Conservation (phyloP, 1,140 invertebrate genomes). For the Bombus waltoni region DNA sequence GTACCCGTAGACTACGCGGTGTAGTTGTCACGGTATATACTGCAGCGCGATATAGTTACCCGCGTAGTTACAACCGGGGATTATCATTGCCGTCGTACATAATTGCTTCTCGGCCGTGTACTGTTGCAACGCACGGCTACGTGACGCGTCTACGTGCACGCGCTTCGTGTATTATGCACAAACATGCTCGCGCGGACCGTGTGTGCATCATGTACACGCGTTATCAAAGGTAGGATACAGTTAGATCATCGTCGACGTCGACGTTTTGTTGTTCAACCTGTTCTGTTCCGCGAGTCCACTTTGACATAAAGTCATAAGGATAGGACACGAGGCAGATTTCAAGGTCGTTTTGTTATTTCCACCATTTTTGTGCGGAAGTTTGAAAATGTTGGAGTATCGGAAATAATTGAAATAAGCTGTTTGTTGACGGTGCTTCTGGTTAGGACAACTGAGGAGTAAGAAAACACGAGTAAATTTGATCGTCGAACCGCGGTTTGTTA, state of each 20-base stretch:
- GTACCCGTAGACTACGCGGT: slow-evolving; percentile 41
- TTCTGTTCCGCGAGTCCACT: neutral
- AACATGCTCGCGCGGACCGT: neutral
- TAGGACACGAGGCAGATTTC: neutral
- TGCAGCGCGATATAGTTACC: slow-evolving; percentile 62
- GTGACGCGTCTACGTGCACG: neutral
- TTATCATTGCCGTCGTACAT: slow-evolving; percentile 60
- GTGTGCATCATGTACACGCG: neutral
- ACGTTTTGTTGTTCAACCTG: slow-evolving; percentile 9
- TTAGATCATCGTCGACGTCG: neutral
- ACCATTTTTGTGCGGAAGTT: neutral
- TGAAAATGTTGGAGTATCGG: neutral
- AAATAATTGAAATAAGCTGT: too few relatives aligned
- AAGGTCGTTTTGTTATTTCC: neutral
- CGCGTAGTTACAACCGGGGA: slow-evolving; percentile 58
- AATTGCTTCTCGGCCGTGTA: slow-evolving; percentile 59
- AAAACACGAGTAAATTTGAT: too few relatives aligned
- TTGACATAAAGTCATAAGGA: too few relatives aligned
- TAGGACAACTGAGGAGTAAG: too few relatives aligned
- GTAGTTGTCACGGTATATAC: slow-evolving; percentile 44
- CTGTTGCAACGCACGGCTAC: slow-evolving; percentile 56
- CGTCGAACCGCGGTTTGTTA: too few relatives aligned
- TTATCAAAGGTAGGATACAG: slow-evolving; percentile 12
- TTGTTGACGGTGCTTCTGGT: too few relatives aligned
- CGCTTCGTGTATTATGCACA: neutral